Base-by-base conservation (phyloP, 2,113 vertebrate species). In the Semnornis frantzii region DNA sequence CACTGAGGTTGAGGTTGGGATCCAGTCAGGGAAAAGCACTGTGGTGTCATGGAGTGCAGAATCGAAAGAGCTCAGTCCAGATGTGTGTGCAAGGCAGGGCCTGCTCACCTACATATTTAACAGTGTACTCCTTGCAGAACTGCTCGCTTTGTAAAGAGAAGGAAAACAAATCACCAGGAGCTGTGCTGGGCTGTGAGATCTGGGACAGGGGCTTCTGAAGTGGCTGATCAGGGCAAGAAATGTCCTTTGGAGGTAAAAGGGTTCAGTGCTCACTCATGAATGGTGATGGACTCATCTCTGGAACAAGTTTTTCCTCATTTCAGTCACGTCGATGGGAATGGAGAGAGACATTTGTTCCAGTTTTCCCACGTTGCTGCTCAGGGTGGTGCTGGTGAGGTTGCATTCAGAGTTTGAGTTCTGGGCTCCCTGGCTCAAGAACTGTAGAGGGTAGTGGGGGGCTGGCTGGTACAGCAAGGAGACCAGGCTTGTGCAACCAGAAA, bases 281-380 rank as follows among this genome's bases (percentile, higher is more conserved):
- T 0, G 3, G 10, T 70, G 44, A 44, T 12, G 34, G 42, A 12
- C 23, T 4, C 27, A 21, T 31, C 12, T 50, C 39, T 92, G 46
- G 25, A 78, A 76, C 0, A 0, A 64, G 20, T 52, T 5, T n/a
- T 60, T 83, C 55, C 12, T 64, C 34, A 8, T 6, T 64, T 83
- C 0, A 2, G 5, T 72, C 3, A 0, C 19, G 7, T 80, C 83
- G 0, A 0, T 82, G 37, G 39, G 13, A 65, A 57, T 59, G 4
- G 5, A 0, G 2, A 13, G 42, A 68, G 52, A 30, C 12, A 3
- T 44, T 82, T 74, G 8, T 89, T 90, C 19, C 50, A n/a, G 16
- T 33, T 65, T 84, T 81, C 20, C 82, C 10, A 8, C 0, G 0
- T 39, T 68, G 24, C 12, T 3, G 1, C 14, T 57, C 14, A 37